Base-by-base conservation (phyloP, 2,113 vertebrate genomes). In the Pogona vitticeps region DNA sequence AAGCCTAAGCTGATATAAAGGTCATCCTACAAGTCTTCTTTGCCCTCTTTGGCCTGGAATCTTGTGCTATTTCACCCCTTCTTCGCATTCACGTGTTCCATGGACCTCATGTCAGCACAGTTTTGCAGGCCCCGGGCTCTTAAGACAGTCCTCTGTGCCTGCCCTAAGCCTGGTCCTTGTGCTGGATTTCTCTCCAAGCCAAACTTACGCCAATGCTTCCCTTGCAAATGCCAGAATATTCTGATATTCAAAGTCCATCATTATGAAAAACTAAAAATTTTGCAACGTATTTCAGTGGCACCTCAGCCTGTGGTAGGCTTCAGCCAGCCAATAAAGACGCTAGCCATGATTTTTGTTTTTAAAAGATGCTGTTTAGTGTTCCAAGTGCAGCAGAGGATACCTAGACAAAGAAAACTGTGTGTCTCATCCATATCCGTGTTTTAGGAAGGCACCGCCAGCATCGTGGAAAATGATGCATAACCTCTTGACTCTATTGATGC, bases 391-490 rank as follows among this genome's bases (percentile, higher is more conserved):
- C 20, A 63, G 8, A 33, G 52, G 58, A 52, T 12, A 68, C 58
- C 58, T 40, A 63, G n/a, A 79, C 46, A 79, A 85, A 77, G 75
- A 56, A 72, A 76, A 76, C 13, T 38, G 52, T 65, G 71, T 56
- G 17, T 65, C 40, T 52, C 70, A 67, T 40, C 58, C 40, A 52
- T 58, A 63, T 86, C 70, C 31, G 38, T 65, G 40, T 17, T 81
- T 40, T 63, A 42, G 21, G 20, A 76, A 81, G 71, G 56, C 85
- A 52, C 21, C 75, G 85, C 71, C 85, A 56, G 78, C 20, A 63
- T 38, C 75, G 61, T 75, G 59, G 42, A 75, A 81, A 75, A n/a
- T 81, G n/a, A 75, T 81, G 70, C 78, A 81, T n/a, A 80, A 65
- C 31, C 59, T 65, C 61, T 86, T 63, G 77, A 80, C 40, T 80